These are phyloP conservation scores for Nestor notabilis DNA, from an alignment of 2,113 vertebrate genomes.

Conservation along the genomic window DNA sequence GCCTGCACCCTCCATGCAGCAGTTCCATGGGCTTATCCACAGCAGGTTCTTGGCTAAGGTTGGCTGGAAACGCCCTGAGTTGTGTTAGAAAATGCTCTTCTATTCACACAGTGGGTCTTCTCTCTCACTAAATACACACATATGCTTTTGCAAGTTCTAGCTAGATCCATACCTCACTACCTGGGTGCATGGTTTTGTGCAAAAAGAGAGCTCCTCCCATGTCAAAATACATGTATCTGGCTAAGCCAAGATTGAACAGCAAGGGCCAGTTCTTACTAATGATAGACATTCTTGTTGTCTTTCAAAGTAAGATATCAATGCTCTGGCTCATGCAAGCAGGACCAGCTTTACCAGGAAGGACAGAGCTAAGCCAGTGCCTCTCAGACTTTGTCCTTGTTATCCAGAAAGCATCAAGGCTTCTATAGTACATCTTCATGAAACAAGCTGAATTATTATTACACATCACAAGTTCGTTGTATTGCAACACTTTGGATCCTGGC, in stretches of 20 bases:
- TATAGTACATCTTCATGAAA: background rate
- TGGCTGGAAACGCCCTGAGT: background rate
- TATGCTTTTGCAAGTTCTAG: background rate
- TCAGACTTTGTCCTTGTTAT: background rate
- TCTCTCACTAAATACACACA: background rate
- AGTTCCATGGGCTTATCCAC: background rate
- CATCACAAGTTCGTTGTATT: background rate
- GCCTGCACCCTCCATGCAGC: background rate
- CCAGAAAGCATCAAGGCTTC: background rate
- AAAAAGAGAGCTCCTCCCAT: background rate
- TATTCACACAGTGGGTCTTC: fast-evolving
- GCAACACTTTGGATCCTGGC: background rate
- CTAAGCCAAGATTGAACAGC: background rate
- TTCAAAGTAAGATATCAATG: background rate
- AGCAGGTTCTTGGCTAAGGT: background rate
- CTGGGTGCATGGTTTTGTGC: background rate
- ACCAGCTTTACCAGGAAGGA: background rate
- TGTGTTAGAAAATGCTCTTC: fast-evolving
- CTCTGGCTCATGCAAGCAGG: background rate
- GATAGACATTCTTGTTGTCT: background rate
- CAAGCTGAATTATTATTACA: fast-evolving
- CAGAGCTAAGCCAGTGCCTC: background rate
- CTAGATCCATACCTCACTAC: background rate
- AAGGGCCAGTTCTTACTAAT: background rate
- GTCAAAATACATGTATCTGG: background rate